Percentiles rank a stretch among this genome's conserved stretches.
Evolutionary conservation across 2,888 invertebrate genomes (phyloP).

Genomic region (Disparrhopalites patrizii): DNA sequence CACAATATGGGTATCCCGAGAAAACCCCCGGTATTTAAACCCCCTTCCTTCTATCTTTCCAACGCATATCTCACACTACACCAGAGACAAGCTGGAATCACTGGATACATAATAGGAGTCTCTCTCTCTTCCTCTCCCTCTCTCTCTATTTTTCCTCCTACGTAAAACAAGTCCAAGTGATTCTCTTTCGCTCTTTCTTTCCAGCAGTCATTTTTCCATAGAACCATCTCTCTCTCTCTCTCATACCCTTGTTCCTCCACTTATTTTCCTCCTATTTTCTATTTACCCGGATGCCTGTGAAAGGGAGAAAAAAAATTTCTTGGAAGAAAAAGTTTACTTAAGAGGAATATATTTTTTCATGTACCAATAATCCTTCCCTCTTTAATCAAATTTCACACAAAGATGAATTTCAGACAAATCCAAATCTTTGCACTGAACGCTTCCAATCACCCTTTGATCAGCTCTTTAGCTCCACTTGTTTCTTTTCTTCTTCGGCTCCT

Average conservation of each 20-base stretch:
- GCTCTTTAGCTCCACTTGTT: not conserved
- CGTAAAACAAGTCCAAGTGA: slow-evolving; percentile 16
- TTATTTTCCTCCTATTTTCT: slow-evolving; percentile 5
- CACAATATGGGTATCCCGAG: slow-evolving; percentile 19
- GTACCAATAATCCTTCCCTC: slow-evolving; percentile 27
- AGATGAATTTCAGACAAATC: slow-evolving; percentile 24
- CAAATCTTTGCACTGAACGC: slow-evolving; percentile 27
- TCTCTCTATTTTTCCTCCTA: slow-evolving; percentile 1
- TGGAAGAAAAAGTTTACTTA: slow-evolving; percentile 33
- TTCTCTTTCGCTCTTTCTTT: slow-evolving; percentile 18
- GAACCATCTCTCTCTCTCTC: not conserved
- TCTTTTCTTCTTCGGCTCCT: not conserved
- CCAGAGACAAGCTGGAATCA: not conserved
- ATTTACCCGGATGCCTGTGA: slow-evolving; percentile 29
- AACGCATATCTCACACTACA: slow-evolving; percentile 10
- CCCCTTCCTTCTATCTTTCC: slow-evolving; percentile 16
- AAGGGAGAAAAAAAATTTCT: slow-evolving; percentile 30
- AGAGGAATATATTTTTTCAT: slow-evolving; percentile 23
- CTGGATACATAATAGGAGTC: slow-evolving; percentile 7
- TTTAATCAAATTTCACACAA: slow-evolving; percentile 36
- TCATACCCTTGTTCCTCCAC: not conserved
- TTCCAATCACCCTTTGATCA: slow-evolving; percentile 32
- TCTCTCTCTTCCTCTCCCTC: not conserved
- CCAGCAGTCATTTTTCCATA: slow-evolving; percentile 5
- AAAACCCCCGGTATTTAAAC: slow-evolving; percentile 27